A percentile compares a stretch with the other conserved stretches of the same genome.
phyloP scores from a whole-genome alignment of 2,113 vertebrate species.

The Rynchops niger region DNA sequence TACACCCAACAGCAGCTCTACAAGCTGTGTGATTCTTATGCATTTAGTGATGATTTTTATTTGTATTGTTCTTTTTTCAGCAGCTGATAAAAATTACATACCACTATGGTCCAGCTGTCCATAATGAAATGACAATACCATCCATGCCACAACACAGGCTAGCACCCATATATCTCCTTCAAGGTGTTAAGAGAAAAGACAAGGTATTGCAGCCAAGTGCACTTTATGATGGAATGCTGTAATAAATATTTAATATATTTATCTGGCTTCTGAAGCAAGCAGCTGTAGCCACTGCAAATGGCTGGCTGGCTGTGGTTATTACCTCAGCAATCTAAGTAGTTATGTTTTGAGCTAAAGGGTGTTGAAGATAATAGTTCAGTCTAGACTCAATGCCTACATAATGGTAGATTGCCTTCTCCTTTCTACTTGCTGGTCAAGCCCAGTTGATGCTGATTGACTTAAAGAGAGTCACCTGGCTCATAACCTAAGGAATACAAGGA shows the following conservation, averaged over 20 bases:
- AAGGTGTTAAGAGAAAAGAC: slow-evolving; percentile 34
- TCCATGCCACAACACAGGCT: neutral
- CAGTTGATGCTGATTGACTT: slow-evolving; percentile 44
- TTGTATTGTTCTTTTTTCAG: slow-evolving; percentile 8
- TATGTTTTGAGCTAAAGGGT: slow-evolving; percentile 44
- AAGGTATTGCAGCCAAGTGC: slow-evolving; percentile 18
- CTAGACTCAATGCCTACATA: slow-evolving; percentile 33
- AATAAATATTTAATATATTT: slow-evolving; percentile 60
- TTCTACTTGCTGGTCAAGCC: slow-evolving; percentile 35
- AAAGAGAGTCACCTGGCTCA: slow-evolving; percentile 22
- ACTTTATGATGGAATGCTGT: slow-evolving; percentile 26
- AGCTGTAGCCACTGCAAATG: slow-evolving; percentile 43
- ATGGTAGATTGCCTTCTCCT: slow-evolving; percentile 36
- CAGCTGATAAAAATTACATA: slow-evolving; percentile 43
- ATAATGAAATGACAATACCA: slow-evolving; percentile 30
- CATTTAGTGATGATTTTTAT: slow-evolving; percentile 1
- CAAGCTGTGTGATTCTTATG: neutral
- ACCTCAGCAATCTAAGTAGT: slow-evolving; percentile 52
- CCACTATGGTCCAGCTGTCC: slow-evolving; percentile 10
- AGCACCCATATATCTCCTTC: slow-evolving; percentile 33
- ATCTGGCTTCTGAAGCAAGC: slow-evolving; percentile 41
- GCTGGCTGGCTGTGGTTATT: slow-evolving; percentile 26
- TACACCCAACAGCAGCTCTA: neutral
- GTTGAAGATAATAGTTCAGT: slow-evolving; percentile 39
- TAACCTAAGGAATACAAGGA: slow-evolving; percentile 23